Evolutionary conservation across 2,113 vertebrate genomes (phyloP).

Genomic region (Hucho hucho): DNA sequence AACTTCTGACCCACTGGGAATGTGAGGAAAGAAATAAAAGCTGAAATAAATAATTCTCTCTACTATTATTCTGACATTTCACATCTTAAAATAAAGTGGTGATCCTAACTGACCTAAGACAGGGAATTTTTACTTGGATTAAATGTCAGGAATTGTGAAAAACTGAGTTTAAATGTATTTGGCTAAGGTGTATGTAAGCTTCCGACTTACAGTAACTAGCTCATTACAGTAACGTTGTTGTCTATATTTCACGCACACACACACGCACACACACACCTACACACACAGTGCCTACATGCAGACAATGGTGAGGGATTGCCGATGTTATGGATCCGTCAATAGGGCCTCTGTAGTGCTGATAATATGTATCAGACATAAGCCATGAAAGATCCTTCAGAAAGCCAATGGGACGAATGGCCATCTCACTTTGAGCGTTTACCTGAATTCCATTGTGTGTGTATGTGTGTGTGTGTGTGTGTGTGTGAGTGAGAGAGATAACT

Average conservation of each 20-base stretch:
- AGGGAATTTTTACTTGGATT: too few relatives aligned
- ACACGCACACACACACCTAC: background rate
- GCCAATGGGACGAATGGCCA: background rate
- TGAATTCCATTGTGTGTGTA: background rate
- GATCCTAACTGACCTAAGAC: too few relatives aligned
- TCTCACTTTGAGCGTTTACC: slow-evolving; percentile 3
- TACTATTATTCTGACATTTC: too few relatives aligned
- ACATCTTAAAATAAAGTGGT: too few relatives aligned
- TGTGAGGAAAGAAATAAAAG: too few relatives aligned
- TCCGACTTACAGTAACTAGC: too few relatives aligned
- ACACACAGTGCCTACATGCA: background rate
- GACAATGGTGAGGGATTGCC: background rate
- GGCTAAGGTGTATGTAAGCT: too few relatives aligned
- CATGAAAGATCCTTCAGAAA: slow-evolving; percentile 1
- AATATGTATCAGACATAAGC: background rate
- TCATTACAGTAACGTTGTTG: background rate
- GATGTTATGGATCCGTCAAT: background rate
- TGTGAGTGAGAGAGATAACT: background rate
- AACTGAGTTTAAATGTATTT: too few relatives aligned
- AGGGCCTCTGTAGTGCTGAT: background rate
- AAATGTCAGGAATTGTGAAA: too few relatives aligned
- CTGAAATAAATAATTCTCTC: too few relatives aligned
- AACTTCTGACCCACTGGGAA: too few relatives aligned
- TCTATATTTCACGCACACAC: background rate
- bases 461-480: background rate